Percentiles rank a stretch among this genome's conserved stretches.
These are phyloP conservation scores for Plodia interpunctella DNA, from an alignment of 1,140 invertebrate genomes.

Conservation along the genomic window DNA sequence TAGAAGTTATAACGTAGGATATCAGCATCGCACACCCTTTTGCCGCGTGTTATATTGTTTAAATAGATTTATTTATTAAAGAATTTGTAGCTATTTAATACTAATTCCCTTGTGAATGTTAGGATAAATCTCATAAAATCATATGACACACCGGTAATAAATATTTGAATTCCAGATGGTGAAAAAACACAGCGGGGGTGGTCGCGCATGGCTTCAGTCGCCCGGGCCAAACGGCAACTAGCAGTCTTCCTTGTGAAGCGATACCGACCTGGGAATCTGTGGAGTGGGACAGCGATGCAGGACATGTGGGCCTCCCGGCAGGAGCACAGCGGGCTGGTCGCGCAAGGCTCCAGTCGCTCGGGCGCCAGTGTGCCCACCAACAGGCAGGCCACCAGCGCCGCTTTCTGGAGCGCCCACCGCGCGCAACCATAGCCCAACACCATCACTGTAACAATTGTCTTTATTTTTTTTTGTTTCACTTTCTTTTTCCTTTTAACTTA, in stretches of 20 bases:
- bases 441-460: slow-evolving; percentile 47
- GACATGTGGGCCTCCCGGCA: slow-evolving; percentile 69
- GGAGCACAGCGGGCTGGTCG: slow-evolving; percentile 67
- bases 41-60: background rate
- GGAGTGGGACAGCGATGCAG: slow-evolving; percentile 69
- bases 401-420: slow-evolving; percentile 58
- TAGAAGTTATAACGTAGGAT: slow-evolving; percentile 6
- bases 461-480: no score
- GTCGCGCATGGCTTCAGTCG: no score
- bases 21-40: background rate
- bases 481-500: no score
- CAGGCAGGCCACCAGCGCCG: slow-evolving; percentile 55
- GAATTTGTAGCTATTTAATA: background rate
- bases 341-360: slow-evolving; percentile 60
- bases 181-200: no score
- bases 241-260: background rate
- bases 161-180: no score
- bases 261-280: slow-evolving; percentile 69
- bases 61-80: background rate
- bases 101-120: no score
- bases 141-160: no score
- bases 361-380: slow-evolving; percentile 53
- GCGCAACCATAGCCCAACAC: slow-evolving; percentile 63
- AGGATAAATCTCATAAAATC: no score
- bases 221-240: background rate